Conservation (phyloP, 1,140 invertebrate genomes). For the Dendroctonus ponderosae region DNA sequence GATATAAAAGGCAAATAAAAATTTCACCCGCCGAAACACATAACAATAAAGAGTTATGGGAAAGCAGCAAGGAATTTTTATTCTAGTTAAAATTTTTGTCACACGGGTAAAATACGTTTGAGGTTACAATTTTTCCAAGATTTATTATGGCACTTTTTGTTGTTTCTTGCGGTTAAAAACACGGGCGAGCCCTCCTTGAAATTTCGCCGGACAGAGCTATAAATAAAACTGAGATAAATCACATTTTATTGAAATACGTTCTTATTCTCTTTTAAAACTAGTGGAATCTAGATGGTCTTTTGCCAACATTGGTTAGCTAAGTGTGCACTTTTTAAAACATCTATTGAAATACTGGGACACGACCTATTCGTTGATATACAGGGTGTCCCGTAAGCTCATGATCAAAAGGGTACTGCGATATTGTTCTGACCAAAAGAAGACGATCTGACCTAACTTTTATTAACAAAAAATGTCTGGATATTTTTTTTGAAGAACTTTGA, state of each 20-base stretch:
- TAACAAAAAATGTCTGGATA: no score
- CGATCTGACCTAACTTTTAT: no score
- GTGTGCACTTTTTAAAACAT: background rate
- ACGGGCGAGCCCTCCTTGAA: conserved; percentile 23
- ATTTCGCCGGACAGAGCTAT: conserved; percentile 22
- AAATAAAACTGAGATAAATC: conserved; percentile 31
- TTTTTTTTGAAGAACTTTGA: no score
- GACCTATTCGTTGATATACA: no score
- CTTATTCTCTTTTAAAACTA: conserved; percentile 15
- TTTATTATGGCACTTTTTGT: conserved; percentile 29
- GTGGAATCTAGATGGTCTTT: conserved; percentile 3
- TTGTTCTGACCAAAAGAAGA: background rate
- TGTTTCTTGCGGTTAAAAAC: conserved; percentile 27
- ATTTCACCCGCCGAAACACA: conserved; percentile 34
- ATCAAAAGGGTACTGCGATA: no score
- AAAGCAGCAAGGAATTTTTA: conserved; percentile 34
- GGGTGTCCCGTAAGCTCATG: no score
- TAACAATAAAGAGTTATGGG: conserved; percentile 37
- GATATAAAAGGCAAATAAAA: conserved; percentile 36
- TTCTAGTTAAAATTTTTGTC: conserved; percentile 37
- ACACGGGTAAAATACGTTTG: conserved; percentile 32
- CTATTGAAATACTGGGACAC: background rate
- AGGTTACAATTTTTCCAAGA: conserved; percentile 35
- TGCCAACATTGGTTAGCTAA: conserved; percentile 8
- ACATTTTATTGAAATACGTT: conserved; percentile 25